These are phyloP conservation scores for Aspidiotus destructor DNA, from an alignment of 2,888 invertebrate species.

Conservation along the genomic window DNA sequence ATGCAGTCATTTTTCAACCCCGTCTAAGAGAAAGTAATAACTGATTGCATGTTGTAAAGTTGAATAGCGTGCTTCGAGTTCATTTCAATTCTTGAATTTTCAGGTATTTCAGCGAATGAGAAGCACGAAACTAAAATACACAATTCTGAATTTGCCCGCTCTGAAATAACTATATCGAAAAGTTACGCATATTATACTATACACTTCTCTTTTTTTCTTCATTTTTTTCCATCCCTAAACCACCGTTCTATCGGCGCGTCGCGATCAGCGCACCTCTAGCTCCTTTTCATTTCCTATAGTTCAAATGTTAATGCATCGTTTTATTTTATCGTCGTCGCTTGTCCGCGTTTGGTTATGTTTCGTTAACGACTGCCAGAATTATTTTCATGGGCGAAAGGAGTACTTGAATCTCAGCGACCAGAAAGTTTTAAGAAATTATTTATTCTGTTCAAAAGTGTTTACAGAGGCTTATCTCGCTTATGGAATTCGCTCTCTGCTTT, in stretches of 20 bases:
- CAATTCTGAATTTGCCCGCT: constrained; percentile 27
- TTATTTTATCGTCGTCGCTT: too few relatives aligned
- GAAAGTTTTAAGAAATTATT: too few relatives aligned
- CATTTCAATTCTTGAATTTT: constrained; percentile 34
- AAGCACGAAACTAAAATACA: constrained; percentile 32
- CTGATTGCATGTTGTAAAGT: constrained; percentile 32
- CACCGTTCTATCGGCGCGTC: constrained; percentile 1
- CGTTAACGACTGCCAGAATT: too few relatives aligned
- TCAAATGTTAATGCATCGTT: too few relatives aligned
- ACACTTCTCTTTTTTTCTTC: not conserved
- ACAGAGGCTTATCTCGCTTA: too few relatives aligned
- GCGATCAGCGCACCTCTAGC: not conserved
- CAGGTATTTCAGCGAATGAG: constrained; percentile 31
- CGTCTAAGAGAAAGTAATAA: constrained; percentile 17
- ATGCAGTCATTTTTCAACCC: constrained; percentile 25
- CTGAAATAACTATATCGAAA: constrained; percentile 32
- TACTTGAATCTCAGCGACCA: too few relatives aligned
- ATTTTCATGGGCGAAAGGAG: too few relatives aligned
- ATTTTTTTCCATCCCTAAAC: not conserved
- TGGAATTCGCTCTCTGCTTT: too few relatives aligned
- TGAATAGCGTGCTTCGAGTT: constrained; percentile 32
- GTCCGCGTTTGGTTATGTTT: too few relatives aligned
- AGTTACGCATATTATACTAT: constrained; percentile 13
- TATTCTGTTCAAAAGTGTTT: too few relatives aligned
- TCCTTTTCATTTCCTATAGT: not conserved